Conservation (phyloP, 2,888 invertebrate genomes). For the Halocaridina rubra region DNA sequence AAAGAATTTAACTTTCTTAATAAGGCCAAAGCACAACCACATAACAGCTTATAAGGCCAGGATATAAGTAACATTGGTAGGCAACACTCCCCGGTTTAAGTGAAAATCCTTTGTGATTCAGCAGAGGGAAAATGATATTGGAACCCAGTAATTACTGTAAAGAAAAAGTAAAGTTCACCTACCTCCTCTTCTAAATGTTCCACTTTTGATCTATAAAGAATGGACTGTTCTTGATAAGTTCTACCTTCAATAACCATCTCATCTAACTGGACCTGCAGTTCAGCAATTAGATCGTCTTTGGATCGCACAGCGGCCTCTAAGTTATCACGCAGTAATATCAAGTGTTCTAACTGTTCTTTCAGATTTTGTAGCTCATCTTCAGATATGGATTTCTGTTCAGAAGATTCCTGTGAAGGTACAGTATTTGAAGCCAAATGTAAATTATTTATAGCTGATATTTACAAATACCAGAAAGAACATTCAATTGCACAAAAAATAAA, state of each 20-base stretch:
- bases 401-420: background rate
- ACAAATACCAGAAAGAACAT: too few species aligned
- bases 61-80: too few species aligned
- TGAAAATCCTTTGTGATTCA: too few species aligned
- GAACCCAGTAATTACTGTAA: too few species aligned
- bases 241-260: constrained; percentile 35
- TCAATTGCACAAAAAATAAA: too few species aligned
- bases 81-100: too few species aligned
- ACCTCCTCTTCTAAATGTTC: constrained; percentile 25
- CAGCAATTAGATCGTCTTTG: constrained; percentile 54
- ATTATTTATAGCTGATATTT: too few species aligned
- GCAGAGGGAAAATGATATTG: too few species aligned
- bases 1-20: too few species aligned
- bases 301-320: constrained; percentile 30
- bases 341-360: constrained; percentile 42
- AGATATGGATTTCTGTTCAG: background rate
- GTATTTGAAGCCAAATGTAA: background rate
- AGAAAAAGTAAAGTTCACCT: too few species aligned
- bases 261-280: constrained; percentile 48
- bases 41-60: too few species aligned
- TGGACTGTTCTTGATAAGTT: constrained; percentile 11
- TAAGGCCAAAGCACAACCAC: too few species aligned
- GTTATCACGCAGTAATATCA: constrained; percentile 48
- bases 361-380: constrained; percentile 34
- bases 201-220: background rate